Evolutionary conservation across 2,113 vertebrate species (phyloP), one percentile per base, ranked within the genome.

Genomic region (Nanorana parkeri): DNA sequence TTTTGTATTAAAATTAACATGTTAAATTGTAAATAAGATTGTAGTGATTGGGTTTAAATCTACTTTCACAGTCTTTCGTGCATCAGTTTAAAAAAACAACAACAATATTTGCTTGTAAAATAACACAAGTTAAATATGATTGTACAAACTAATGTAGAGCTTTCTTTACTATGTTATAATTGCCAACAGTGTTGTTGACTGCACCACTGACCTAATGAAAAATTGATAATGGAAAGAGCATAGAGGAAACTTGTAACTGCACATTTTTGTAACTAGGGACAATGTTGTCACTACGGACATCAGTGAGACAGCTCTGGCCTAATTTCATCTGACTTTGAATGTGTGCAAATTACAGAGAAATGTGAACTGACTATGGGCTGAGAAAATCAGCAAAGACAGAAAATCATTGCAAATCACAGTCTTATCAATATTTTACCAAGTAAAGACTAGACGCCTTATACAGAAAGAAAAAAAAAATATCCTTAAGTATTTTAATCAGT

Each of bases 291-390:
- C 90, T 86, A 84, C 84, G 82, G 90, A 88, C 91, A 88, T 91
- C 86, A 29, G 81, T 87, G 86, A 94, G 94, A 94, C 86, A 91
- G 86, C 90, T 92, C 89, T 95, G 94, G 88, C 91, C 95, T 97
- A 96, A 98, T 98, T 97, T 96, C 93, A 94, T 96, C 87, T 94
- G 95, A 98, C 95, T 97, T 88, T 86, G 91, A 94, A 95, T 92
- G 90, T 93, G 94, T 91, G 90, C 85, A 91, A 92, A 96, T 95
- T 92, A 94, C 88, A 94, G 91, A 77, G 84, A 90, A 91, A 94
- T 87, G 85, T 87, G 86, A 94, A 93, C 87, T 91, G 91, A 92
- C 91, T 90, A 86, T 67, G 88, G 82, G 81, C 85, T 80, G 75
- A 83, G 86, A 90, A 92, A 89, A 93, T 87, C 85, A 85, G 79